Base-by-base conservation (phyloP, 37 sponge, comb jelly and placozoan genomes). In the Diacarnus erythraeanus region DNA sequence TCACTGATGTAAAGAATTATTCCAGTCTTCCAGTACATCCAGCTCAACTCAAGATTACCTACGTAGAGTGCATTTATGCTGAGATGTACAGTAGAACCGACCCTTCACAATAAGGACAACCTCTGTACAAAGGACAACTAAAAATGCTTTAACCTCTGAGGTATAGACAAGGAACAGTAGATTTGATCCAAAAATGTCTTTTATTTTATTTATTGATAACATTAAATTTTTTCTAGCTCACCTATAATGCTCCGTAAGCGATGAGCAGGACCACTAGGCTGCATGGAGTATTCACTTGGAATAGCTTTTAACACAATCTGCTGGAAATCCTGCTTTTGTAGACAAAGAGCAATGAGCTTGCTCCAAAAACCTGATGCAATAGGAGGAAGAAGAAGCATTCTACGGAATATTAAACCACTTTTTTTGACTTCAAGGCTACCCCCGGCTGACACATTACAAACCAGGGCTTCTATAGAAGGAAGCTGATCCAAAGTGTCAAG, bases 11-110 rank as follows among this genome's bases (percentile, higher is more conserved):
- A 59, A 30, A 91, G 74, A n/a, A 82, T 59, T 44, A 91, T 77
- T 0, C 92, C 92, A 10, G 92, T 87, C 80, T 91, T 91, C 87
- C 92, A 91, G 80, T 87, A 91, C 33, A 29, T 29, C 92, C 88
- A 87, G 26, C n/a, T 17, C 60, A 82, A 20, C 1, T 56, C 51
- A 25, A 73, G 12, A 39, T 78, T 74, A n/a, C n/a, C n/a, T n/a
- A n/a, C n/a, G n/a, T n/a, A n/a, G n/a, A n/a, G n/a, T n/a, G n/a
- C n/a, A n/a, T n/a, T n/a, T n/a, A n/a, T n/a, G n/a, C n/a, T n/a
- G n/a, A n/a, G n/a, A n/a, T n/a, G n/a, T n/a, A n/a, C n/a, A n/a
- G n/a, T n/a, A n/a, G n/a, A n/a, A n/a, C n/a, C n/a, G n/a, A n/a
- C n/a, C n/a, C n/a, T n/a, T n/a, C n/a, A n/a, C n/a, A n/a, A n/a